Evolutionary conservation across 2,797 vertebrate genomes (phyloP), one percentile per base, ranked within the genome.

Genomic region (Stomatorhinus walkeri): DNA sequence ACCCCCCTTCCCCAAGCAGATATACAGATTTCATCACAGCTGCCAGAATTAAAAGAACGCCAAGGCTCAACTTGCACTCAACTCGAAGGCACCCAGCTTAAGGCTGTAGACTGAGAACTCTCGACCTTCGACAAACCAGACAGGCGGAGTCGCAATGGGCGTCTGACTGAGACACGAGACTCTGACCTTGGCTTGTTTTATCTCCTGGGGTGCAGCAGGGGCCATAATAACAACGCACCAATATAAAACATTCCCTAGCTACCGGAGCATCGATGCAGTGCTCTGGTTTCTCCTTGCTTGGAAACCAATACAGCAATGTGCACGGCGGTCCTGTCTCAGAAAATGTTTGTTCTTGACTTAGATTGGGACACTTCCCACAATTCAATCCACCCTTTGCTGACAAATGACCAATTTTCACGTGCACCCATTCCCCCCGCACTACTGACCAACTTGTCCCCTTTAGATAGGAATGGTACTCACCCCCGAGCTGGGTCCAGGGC

Each of bases 401-500:
- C 88, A 90, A 79, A 48, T 7, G 28, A 32, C 24, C 19, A 87
- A 84, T 56, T 85, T 86, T 36, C 59, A 22, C 36, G 22, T n/a
- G 24, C 64, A 81, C 9, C 88, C 64, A 72, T 72, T 54, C 46
- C 19, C 88, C 16, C 36, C 3, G 36, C 46, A 85, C 40, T 48
- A 24, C 24, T 14, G 36, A 24, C 32, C 28, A 87, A 6, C 24
- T 24, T 16, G 2, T 54, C 46, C 43, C 7, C 88, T 48, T 59
- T 32, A 90, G 87, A 90, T 43, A 16, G 88, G 87, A 90, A 85
- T 89, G 28, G 89, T 76, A 96, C 98, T 98, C 93, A 99, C 98
- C 98, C 98, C 94, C 97, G 96, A 87, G 94, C 92, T 85, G 98
- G 98, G 93, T 99, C 97, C 95, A 99, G 95, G 88, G 98, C 97